phyloP scores from a whole-genome alignment of 2,113 vertebrate genomes.

The Nerophis lumbriciformis region DNA sequence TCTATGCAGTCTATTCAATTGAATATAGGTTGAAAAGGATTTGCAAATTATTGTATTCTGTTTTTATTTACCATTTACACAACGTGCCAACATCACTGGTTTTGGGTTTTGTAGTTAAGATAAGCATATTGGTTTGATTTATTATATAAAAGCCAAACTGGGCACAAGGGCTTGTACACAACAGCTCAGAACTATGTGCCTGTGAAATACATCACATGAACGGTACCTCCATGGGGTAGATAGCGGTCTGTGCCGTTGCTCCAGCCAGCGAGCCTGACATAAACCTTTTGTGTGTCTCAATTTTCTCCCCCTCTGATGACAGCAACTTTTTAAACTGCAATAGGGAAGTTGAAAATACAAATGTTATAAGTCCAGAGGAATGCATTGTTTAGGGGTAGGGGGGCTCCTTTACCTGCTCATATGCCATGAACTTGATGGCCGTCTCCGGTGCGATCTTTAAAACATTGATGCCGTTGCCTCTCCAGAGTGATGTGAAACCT shows the following conservation, averaged over 20 bases:
- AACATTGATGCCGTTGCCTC: slow-evolving; percentile 92
- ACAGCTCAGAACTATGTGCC: no score
- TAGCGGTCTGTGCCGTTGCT: slow-evolving; percentile 89
- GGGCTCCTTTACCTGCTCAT: slow-evolving; percentile 80
- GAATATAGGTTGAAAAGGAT: no score
- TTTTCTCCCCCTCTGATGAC: slow-evolving; percentile 77
- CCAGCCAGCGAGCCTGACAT: slow-evolving; percentile 90
- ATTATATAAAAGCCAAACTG: no score
- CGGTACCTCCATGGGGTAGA: slow-evolving; percentile 95
- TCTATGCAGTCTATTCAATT: no score
- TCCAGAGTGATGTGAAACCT: slow-evolving; percentile 83
- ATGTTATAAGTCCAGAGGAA: no score
- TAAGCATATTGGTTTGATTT: no score
- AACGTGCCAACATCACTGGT: no score
- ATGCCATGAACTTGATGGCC: slow-evolving; percentile 91
- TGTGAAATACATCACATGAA: neutral
- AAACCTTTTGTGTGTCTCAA: slow-evolving; percentile 83
- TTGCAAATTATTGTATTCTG: no score
- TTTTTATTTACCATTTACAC: no score
- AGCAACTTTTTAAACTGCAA: slow-evolving; percentile 88
- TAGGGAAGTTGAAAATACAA: slow-evolving; percentile 3
- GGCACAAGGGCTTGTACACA: no score
- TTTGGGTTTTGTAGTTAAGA: no score
- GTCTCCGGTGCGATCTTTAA: slow-evolving; percentile 95
- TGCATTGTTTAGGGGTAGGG: neutral